Base-by-base conservation (phyloP, 2,797 vertebrate genomes). In the Triplophysa bombifrons region DNA sequence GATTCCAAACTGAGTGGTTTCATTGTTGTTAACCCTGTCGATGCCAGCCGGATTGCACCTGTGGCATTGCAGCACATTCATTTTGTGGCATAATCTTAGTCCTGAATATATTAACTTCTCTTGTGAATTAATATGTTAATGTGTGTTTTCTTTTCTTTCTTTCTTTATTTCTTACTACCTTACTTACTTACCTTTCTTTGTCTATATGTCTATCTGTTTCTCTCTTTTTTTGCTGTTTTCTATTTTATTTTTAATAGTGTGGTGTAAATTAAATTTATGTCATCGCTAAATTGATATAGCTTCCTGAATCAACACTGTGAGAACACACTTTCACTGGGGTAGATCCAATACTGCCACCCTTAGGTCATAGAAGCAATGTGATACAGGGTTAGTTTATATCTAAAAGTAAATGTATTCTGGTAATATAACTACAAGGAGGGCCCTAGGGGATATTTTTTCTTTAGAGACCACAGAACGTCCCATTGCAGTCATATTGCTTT, bases 1-100 rank as follows among this genome's bases (percentile, higher is more conserved):
- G 91, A 89, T 90, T 92, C 88, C 78, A 75, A 74, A 64, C 90
- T 88, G 87, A 83, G 88, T 88, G 88, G 91, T 91, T 92, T 93
- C 92, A 90, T 91, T 89, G 88, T 85, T 83, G 86, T 93, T 92
- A 93, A 90, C 91, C 88, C 88, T 89, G 87, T 90, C 90, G 88
- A 87, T 91, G 86, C 88, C 88, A 89, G 91, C 90, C 88, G 90
- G 90, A 91, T 88, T 90, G 88, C 91, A 94, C 93, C 93, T 94
- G 93, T 92, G 90, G 85, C 85, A 79, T 30, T 67, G 20, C n/a
- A 12, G 19, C 75, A 68, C 19, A 20, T n/a, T 17, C 38, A 56
- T 48, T 78, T 48, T 58, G 55, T 30, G 58, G 27, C 44, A 58
- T 56, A 11, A 65, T 55, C n/a, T 72, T 56, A 19, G 71, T 64